Evolutionary conservation across 1,140 invertebrate genomes (phyloP), one percentile per base, ranked within the genome.

Genomic region (Calycopis cecrops): DNA sequence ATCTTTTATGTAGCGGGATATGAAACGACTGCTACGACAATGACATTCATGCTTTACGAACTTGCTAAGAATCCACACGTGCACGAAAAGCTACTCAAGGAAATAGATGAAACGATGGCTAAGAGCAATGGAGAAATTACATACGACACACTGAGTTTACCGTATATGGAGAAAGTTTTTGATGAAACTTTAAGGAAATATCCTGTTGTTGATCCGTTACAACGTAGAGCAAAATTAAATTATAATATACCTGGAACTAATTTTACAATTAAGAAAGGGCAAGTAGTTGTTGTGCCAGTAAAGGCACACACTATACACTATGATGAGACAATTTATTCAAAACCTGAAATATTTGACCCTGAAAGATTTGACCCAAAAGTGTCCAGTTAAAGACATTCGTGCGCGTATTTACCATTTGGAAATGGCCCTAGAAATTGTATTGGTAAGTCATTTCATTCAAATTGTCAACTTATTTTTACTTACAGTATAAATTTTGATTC

Each of bases 111-210:
- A 42, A 17, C 12, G 17, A 9, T 42, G 9, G 17, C 9, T 9
- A 16, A 44, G 34, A 56, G 77, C 37, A 55, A 69, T 16, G 84
- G 79, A 8, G 47, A 79, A 54, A 9, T 88, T 12, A 79, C 71
- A 0, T 64, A 58, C 6, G 21, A 89, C 1, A 49, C 58, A 6
- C 21, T 28, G 21, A 28, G 21, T 28, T 28, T 28, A 28, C 21
- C 21, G 21, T 28, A 28, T 28, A 28, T 3, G 21, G 21, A 28
- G 21, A 28, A 28, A 28, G 51, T 63, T 16, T 61, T 69, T 53
- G 49, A 60, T 9, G 67, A 91, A 80, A 91, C 91, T 8, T 69
- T 92, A 33, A 77, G 92, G 7, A 84, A 89, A 61, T 90, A 91
- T 65, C 89, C 91, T 1, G 85, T 90, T 0, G 82, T 88, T 0